A percentile compares a stretch with the other conserved stretches of the same genome.
These are phyloP conservation scores for Azemiops feae DNA, from an alignment of 2,113 vertebrate species.

Conservation along the genomic window DNA sequence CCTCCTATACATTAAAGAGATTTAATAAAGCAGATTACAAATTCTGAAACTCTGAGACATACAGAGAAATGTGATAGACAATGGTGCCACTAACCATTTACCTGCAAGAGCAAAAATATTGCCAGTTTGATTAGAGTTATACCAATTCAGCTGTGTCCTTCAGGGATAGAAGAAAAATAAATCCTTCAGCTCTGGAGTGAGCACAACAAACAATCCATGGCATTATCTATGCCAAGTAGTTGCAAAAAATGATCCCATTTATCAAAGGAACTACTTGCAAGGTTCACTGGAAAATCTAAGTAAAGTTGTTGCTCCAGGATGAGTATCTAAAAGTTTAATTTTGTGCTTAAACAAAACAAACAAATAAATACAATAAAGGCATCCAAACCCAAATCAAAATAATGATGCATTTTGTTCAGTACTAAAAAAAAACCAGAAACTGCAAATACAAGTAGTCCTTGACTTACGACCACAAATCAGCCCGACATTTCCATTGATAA, in stretches of 20 bases:
- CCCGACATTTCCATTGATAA: background rate
- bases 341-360: constrained; percentile 32
- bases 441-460: background rate
- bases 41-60: constrained; percentile 31
- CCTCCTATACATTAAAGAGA: background rate
- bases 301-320: constrained; percentile 40
- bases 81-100: constrained; percentile 33
- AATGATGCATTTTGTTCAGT: constrained; percentile 11
- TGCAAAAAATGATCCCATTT: constrained; percentile 58
- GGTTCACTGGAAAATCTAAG: constrained; percentile 48
- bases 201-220: constrained; percentile 58
- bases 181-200: constrained; percentile 58
- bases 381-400: constrained; percentile 31
- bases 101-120: constrained; percentile 35
- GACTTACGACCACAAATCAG: background rate
- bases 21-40: constrained; percentile 28
- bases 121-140: constrained; percentile 55
- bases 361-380: background rate
- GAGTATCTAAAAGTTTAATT: constrained; percentile 35
- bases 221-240: constrained; percentile 56
- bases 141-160: constrained; percentile 61
- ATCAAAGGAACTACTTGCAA: constrained; percentile 55
- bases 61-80: constrained; percentile 40
- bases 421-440: background rate
- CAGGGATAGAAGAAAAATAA: constrained; percentile 69